Percentiles rank a stretch among this genome's conserved stretches.
phyloP scores from a whole-genome alignment of 1,140 invertebrate species.

The Oncopeltus fasciatus region DNA sequence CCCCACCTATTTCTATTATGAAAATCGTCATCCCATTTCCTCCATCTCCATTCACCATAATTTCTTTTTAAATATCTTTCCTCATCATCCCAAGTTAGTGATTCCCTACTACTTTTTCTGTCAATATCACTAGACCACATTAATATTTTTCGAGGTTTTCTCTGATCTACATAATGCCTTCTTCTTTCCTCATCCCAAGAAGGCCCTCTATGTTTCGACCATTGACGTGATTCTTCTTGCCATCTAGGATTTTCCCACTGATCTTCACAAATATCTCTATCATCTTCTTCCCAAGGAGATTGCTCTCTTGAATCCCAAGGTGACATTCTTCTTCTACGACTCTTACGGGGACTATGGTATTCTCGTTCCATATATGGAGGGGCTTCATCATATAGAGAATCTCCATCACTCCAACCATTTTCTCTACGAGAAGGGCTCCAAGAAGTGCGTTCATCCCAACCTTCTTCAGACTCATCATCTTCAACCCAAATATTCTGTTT shows the following conservation, averaged over 20 bases:
- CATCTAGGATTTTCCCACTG: conserved; percentile 22
- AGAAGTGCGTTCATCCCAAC: conserved; percentile 24
- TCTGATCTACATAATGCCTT: conserved; percentile 18
- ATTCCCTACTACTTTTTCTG: conserved; percentile 23
- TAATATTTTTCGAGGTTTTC: conserved; percentile 19
- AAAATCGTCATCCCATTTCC: conserved; percentile 32
- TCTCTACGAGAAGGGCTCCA: conserved; percentile 26
- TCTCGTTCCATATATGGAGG: conserved; percentile 18
- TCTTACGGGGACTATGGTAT: conserved; percentile 19
- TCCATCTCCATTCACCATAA: conserved; percentile 22
- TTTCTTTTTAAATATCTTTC: conserved; percentile 23
- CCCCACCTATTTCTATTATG: conserved; percentile 15
- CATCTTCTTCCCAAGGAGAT: conserved; percentile 55
- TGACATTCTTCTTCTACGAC: conserved; percentile 23
- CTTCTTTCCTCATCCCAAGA: conserved; percentile 25
- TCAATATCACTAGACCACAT: conserved; percentile 29
- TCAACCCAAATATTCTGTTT: conserved; percentile 23
- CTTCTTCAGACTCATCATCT: conserved; percentile 28
- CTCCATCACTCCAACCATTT: conserved; percentile 30
- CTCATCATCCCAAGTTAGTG: conserved; percentile 26
- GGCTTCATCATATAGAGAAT: conserved; percentile 27
- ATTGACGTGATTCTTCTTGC: conserved; percentile 19
- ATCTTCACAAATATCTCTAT: conserved; percentile 23
- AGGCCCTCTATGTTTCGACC: conserved; percentile 21
- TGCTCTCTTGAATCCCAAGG: conserved; percentile 43